Evolutionary conservation across 2,797 vertebrate genomes (phyloP), one percentile per base, ranked within the genome.

Genomic region (Heterohyrax brucei): DNA sequence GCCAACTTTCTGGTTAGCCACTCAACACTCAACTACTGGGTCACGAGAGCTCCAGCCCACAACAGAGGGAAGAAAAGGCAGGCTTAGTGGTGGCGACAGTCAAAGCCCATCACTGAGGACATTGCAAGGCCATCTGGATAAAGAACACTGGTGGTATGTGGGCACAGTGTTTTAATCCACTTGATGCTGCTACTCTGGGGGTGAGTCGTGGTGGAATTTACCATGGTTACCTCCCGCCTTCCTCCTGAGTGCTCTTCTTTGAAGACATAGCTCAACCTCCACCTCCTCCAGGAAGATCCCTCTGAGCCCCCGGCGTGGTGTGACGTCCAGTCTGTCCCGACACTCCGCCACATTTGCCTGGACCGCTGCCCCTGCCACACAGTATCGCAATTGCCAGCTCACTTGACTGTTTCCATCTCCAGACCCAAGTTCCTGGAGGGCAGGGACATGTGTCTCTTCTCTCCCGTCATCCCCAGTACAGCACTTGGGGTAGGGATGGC

Each of bases 361-460:
- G 59, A 7, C 24, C 4, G 0, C 44, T 1, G 0, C 18, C 44
- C 21, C 24, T 75, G 26, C 56, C 30, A 39, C 26, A 5, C 46
- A 7, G 10, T 9, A 12, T 66, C n/a, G 14, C 66, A 39, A 21
- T 21, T 18, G 9, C 19, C 68, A 56, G n/a, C n/a, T 53, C 44
- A 19, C 77, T 26, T 26, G 84, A 50, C 12, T 73, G 21, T 53
- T 39, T 87, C 19, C 9, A 3, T 75, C 8, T 68, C 44, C 77
- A 87, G 56, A 75, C n/a, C 30, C 39, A 50, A 72, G 6, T 73
- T 53, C n/a, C 73, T 64, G 14, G 30, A 16, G 12, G 2, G 9
- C 13, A 53, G 24, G 59, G 72, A 81, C 1, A 22, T 1, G 56
- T 39, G 59, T 88, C 44, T 75, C 61, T 28, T 46, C 33, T 76